Base-by-base conservation (phyloP, 2,113 vertebrate species). In the Sturnira hondurensis region DNA sequence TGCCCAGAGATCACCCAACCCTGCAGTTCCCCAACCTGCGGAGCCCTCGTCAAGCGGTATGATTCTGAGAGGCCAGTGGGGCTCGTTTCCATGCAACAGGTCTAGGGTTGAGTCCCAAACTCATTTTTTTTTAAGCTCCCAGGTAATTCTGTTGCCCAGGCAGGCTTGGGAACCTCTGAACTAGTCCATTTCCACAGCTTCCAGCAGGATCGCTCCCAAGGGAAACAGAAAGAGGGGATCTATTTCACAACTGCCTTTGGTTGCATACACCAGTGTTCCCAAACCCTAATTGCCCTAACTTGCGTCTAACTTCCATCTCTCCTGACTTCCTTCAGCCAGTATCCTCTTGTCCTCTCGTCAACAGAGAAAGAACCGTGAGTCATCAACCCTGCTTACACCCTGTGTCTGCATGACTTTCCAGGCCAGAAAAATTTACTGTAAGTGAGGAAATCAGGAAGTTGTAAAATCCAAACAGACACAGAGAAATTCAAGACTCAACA, bases 401-500 rank as follows among this genome's bases (percentile, higher is more conserved):
- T 61, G 61, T 65, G 91, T 93, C 89, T 82, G 78, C 61, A 52
- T 16, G 90, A 87, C 61, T 96, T 67, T 93, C 68, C 74, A 93
- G 33, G 47, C 74, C 93, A 95, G 76, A 97, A 50, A 86, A 96
- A 88, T 54, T 93, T 95, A 97, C 96, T 85, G 90, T 95, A 95
- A 2, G 20, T 93, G 95, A 97, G 82, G 80, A 98, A 97, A 97
- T 96, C 56, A 7, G 93, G 94, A 97, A 96, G 86, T 96, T 90
- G 90, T 92, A 98, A 96, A 97, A 98, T 86, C 68, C 67, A 96
- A 96, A 95, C 45, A 88, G 84, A 86, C 43, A 24, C 85, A 89
- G 86, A 97, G 94, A 78, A 96, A 96, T 67, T 92, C 68, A 95
- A 90, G 94, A 92, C 88, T 93, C 80, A 95, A 93, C 90, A 94